Evolutionary conservation across 2,888 invertebrate species (phyloP).

Genomic region (Cryptocheilus praepositus): DNA sequence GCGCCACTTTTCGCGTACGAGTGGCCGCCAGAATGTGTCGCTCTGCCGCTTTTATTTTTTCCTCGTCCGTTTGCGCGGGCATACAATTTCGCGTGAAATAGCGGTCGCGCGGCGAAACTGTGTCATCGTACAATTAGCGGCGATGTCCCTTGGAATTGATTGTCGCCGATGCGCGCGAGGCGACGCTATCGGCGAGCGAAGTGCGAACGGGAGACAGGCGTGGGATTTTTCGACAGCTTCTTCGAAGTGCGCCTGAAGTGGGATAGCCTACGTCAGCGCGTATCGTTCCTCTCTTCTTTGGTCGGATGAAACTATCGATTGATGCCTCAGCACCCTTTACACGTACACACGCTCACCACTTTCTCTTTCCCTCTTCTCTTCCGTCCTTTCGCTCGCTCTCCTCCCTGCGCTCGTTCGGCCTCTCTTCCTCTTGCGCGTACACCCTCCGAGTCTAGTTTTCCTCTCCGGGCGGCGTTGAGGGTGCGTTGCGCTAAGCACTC

Average conservation of each 20-base stretch:
- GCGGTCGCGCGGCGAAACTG: not conserved
- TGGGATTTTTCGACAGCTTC: slow-evolving; percentile 37
- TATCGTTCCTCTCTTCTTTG: slow-evolving; percentile 50
- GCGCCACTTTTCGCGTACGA: slow-evolving; percentile 43
- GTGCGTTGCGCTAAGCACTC: slow-evolving; percentile 48
- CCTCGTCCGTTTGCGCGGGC: slow-evolving; percentile 24
- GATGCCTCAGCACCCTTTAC: slow-evolving; percentile 58
- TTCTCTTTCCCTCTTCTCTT: slow-evolving; percentile 32
- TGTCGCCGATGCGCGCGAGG: not conserved
- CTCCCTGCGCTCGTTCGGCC: slow-evolving; percentile 11
- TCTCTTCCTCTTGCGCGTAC: not conserved
- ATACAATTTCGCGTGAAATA: slow-evolving; percentile 5
- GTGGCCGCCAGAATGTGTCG: slow-evolving; percentile 41
- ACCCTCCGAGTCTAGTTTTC: slow-evolving; percentile 36
- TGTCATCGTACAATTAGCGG: not conserved
- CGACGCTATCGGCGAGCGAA: slow-evolving; percentile 14
- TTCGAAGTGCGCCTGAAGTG: slow-evolving; percentile 43
- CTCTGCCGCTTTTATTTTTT: slow-evolving; percentile 38
- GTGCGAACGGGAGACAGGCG: slow-evolving; percentile 29
- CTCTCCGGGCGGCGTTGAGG: slow-evolving; percentile 44
- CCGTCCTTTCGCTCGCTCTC: slow-evolving; percentile 19
- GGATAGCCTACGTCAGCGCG: slow-evolving; percentile 52
- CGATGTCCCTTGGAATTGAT: not conserved
- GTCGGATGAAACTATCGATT: slow-evolving; percentile 65
- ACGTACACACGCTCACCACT: slow-evolving; percentile 40